These are phyloP conservation scores for Julus scanicus DNA, from an alignment of 2,888 invertebrate genomes.

Conservation along the genomic window DNA sequence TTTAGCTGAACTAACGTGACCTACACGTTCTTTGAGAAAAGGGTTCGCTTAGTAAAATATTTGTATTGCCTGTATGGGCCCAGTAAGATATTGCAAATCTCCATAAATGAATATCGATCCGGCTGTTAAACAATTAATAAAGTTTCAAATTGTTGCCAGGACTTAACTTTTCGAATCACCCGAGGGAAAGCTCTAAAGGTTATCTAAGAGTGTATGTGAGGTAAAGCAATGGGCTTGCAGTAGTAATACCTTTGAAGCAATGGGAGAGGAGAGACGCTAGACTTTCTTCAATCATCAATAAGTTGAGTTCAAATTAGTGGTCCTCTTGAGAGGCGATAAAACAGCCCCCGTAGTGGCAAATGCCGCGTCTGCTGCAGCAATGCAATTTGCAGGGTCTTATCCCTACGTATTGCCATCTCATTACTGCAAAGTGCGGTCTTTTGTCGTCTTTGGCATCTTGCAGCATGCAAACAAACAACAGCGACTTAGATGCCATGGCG, in stretches of 20 bases:
- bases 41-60: too few relatives aligned
- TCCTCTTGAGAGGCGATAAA: constrained; percentile 35
- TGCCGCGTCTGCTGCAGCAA: not conserved
- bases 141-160: not conserved
- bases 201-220: not conserved
- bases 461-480: constrained; percentile 8
- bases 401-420: not conserved
- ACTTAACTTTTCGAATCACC: not conserved
- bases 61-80: too few relatives aligned
- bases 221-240: not conserved
- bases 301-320: constrained; percentile 36
- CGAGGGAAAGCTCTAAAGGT: not conserved
- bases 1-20: too few relatives aligned
- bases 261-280: not conserved
- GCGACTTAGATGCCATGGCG: constrained; percentile 8
- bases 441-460: constrained; percentile 19
- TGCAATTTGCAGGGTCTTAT: constrained; percentile 39
- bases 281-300: constrained; percentile 37
- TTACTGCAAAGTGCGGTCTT: constrained; percentile 38
- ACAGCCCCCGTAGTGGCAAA: constrained; percentile 33
- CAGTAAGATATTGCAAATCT: too few relatives aligned
- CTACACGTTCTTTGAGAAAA: too few relatives aligned
- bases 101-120: not conserved
- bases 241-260: not conserved
- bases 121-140: not conserved